These are phyloP conservation scores for Drosophila lini DNA, from an alignment of 1,140 invertebrate species.

Conservation along the genomic window DNA sequence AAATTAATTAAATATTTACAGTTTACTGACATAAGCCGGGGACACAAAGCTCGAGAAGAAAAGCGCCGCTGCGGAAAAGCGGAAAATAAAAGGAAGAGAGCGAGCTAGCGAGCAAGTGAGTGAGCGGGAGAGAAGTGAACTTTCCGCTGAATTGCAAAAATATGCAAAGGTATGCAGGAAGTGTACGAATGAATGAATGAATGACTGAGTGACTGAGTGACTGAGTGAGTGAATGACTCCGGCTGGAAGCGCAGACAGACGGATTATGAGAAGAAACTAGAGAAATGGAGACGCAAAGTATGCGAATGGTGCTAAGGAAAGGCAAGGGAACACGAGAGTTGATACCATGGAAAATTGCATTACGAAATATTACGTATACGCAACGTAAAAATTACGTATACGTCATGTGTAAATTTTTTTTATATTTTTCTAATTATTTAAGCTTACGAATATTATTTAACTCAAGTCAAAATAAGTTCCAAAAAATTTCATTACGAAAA, in stretches of 20 bases:
- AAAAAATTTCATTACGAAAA: background rate
- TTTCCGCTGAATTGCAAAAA: conserved; percentile 81
- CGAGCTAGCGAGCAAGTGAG: background rate
- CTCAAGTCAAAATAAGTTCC: no score
- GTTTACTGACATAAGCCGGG: conserved; percentile 76
- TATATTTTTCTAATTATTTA: no score
- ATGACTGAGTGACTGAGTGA: conserved; percentile 45
- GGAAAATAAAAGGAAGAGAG: conserved; percentile 14
- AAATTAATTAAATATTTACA: conserved; percentile 83
- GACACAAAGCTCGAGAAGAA: conserved; percentile 20
- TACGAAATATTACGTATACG: background rate
- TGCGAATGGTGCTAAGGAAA: background rate
- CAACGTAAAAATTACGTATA: background rate
- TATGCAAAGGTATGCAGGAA: conserved; percentile 77
- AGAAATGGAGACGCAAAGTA: conserved; percentile 1
- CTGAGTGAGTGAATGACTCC: conserved; percentile 38
- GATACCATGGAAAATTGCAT: conserved; percentile 9
- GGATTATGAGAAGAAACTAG: conserved; percentile 15
- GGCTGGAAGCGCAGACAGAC: conserved; percentile 31
- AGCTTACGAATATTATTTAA: no score
- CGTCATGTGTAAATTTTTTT: no score
- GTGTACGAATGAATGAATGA: conserved; percentile 48
- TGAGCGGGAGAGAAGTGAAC: conserved; percentile 55
- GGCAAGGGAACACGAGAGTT: background rate
- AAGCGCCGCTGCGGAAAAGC: conserved; percentile 3